Percentiles rank a stretch among this genome's conserved stretches.
phyloP scores from a whole-genome alignment of 2,113 vertebrate species.

The Pangasianodon hypophthalmus region DNA sequence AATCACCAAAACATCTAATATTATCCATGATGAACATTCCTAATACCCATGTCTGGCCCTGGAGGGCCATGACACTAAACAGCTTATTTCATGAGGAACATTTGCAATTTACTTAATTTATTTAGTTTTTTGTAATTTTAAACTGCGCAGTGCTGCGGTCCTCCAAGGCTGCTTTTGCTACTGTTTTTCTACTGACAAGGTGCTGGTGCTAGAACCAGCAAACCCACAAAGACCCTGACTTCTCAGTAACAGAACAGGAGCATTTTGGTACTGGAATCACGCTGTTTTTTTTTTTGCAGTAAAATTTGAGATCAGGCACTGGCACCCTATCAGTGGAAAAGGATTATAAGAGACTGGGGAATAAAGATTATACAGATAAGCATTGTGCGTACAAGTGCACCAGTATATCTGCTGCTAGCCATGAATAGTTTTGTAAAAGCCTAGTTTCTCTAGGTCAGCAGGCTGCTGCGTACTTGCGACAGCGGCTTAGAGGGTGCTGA shows the following conservation, averaged over 20 bases:
- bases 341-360: neutral
- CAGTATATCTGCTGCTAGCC: conserved; percentile 36
- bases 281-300: neutral
- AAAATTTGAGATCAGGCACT: neutral
- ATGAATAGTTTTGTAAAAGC: conserved; percentile 26
- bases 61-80: conserved; percentile 14
- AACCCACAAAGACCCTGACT: neutral
- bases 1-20: neutral
- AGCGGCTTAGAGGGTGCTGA: conserved; percentile 95
- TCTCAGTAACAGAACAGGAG: neutral
- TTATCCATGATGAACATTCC: neutral
- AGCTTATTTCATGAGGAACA: neutral
- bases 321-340: conserved; percentile 5
- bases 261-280: neutral
- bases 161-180: neutral
- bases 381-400: conserved; percentile 15
- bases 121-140: neutral
- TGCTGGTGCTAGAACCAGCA: neutral
- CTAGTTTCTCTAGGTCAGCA: conserved; percentile 57
- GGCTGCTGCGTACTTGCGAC: conserved; percentile 66
- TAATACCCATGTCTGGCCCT: neutral
- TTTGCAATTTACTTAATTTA: neutral
- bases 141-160: neutral
- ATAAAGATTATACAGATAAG: neutral
- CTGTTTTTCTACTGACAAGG: conserved; percentile 4